These are phyloP conservation scores for Cataglyphis rosenhaueri DNA, from an alignment of 2,888 invertebrate species.

Conservation along the genomic window DNA sequence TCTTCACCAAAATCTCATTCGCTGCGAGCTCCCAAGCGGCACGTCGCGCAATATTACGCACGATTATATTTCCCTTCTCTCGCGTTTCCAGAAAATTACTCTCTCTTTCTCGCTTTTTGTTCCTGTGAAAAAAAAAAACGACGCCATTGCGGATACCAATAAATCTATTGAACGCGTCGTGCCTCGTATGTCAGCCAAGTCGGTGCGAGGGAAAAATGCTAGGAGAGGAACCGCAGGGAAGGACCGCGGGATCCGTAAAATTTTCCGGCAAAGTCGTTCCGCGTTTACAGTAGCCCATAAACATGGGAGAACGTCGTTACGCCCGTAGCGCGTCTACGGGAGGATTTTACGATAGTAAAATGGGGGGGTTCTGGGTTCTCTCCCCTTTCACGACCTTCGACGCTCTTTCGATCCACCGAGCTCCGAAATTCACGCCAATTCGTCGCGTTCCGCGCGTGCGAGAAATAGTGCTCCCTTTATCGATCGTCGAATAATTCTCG, in stretches of 20 bases:
- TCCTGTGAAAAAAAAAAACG: conserved; percentile 15
- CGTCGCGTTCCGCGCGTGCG: not conserved
- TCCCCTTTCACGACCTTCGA: not conserved
- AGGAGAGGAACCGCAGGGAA: conserved; percentile 40
- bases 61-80: conserved; percentile 19
- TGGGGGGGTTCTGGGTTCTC: conserved; percentile 45
- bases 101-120: not conserved
- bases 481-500: conserved; percentile 28
- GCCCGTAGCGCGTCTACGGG: conserved; percentile 25
- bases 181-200: conserved; percentile 30
- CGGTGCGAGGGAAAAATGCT: conserved; percentile 50
- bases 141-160: conserved; percentile 53
- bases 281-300: conserved; percentile 66
- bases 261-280: conserved; percentile 62
- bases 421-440: conserved; percentile 29
- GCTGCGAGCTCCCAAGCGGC: not conserved
- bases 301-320: conserved; percentile 58
- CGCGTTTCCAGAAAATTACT: not conserved
- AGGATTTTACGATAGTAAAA: conserved; percentile 56
- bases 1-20: conserved; percentile 20
- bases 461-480: conserved; percentile 8
- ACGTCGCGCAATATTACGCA: conserved; percentile 11
- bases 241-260: conserved; percentile 63
- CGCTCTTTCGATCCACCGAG: conserved; percentile 20
- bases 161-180: conserved; percentile 56